Evolutionary conservation across 2,888 invertebrate species (phyloP), one percentile per base, ranked within the genome.

Genomic region (Agrotis puta): DNA sequence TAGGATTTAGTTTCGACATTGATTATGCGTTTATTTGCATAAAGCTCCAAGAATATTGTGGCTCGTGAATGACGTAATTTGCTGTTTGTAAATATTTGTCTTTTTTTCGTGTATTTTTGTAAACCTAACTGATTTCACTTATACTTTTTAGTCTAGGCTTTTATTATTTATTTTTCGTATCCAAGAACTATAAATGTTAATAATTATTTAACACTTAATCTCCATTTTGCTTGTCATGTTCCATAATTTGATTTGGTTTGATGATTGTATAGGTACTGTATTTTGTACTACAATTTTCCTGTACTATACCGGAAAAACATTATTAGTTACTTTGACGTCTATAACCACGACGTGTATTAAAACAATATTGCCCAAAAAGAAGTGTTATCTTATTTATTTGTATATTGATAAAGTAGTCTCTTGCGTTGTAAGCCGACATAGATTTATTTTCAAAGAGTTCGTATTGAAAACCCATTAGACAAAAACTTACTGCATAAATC

Each of bases 221-320:
- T 48, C 33, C 24, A 3, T 50, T 27, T 33, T 51, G 22, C 27
- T 27, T 43, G 64, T 59, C 53, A 77, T 70, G 6, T 39, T 47
- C 6, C 6, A 20, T 61, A 56, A 61, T n/a, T 33, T 56, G 11
- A 1, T 39, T 9, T 53, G 2, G 16, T 69, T 45, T 47, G 51
- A 11, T 16, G n/a, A 1, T 39, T 20, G 33, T 5, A 14, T 18
- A n/a, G n/a, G n/a, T n/a, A 39, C 39, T 39, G 39, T 39, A 39
- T 39, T 39, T 20, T 2, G 13, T 24, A 33, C 50, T 56, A 3
- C 7, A 24, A 45, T 61, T 50, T 20, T 33, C 13, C 14, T 51
- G 45, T 22, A 1, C 2, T 43, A 9, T 7, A 33, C n/a, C 39
- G 39, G 39, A 39, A 39, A 18, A 68, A 14, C n/a, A 1, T 45